Evolutionary conservation across 2,888 invertebrate genomes (phyloP).

Genomic region (Trichopria drosophilae): DNA sequence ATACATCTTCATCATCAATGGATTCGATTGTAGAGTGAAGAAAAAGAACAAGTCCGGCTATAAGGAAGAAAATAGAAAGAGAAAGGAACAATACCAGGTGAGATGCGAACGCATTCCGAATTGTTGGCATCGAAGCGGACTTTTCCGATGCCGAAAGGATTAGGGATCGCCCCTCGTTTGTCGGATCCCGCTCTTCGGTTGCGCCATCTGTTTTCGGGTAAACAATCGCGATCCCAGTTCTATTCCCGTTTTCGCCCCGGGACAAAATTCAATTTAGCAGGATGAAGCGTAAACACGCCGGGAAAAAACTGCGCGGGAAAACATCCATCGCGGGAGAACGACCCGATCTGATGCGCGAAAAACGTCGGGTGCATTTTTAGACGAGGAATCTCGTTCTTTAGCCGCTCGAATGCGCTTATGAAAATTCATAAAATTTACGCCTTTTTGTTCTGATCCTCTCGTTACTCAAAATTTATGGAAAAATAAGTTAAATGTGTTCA

Average conservation of each 20-base stretch:
- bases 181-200: conserved; percentile 46
- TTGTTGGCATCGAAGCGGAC: conserved; percentile 30
- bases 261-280: conserved; percentile 53
- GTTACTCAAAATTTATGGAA: too few relatives aligned
- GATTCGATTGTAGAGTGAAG: too few relatives aligned
- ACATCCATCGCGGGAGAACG: conserved; percentile 37
- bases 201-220: conserved; percentile 55
- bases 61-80: not conserved
- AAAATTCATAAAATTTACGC: too few relatives aligned
- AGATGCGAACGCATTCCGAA: conserved; percentile 23
- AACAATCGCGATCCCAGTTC: conserved; percentile 49
- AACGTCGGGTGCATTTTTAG: too few relatives aligned
- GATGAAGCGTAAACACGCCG: conserved; percentile 51
- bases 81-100: conserved; percentile 22
- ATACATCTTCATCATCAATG: too few relatives aligned
- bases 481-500: too few relatives aligned
- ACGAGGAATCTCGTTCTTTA: too few relatives aligned
- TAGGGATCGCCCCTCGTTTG: conserved; percentile 45
- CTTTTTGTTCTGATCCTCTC: too few relatives aligned
- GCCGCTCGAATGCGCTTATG: too few relatives aligned
- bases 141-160: conserved; percentile 47
- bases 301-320: conserved; percentile 41
- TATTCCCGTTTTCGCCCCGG: conserved; percentile 49
- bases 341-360: too few relatives aligned
- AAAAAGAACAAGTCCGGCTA: conserved; percentile 1